Percentiles rank a stretch among this genome's conserved stretches.
Evolutionary conservation across 2,888 invertebrate species (phyloP).

Genomic region (Bombylius discolor): DNA sequence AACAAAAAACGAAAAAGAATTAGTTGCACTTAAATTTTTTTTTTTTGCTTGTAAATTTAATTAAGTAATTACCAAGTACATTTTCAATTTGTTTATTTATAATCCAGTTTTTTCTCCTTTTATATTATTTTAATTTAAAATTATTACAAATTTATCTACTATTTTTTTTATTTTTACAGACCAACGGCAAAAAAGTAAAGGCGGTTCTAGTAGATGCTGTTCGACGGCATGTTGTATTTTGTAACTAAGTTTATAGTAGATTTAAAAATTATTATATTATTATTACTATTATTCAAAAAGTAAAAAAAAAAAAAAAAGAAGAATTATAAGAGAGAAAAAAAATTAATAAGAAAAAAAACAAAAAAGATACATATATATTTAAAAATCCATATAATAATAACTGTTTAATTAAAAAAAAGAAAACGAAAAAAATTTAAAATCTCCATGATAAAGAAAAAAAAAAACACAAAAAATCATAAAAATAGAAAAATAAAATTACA

Average conservation of each 20-base stretch:
- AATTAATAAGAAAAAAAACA: neutral
- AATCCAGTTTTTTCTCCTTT: too few relatives aligned
- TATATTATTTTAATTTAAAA: neutral
- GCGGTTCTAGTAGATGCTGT: slow-evolving; percentile 89
- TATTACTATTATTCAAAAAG: neutral
- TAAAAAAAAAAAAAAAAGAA: neutral
- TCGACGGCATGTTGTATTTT: slow-evolving; percentile 86
- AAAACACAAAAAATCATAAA: too few relatives aligned
- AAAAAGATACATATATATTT: neutral
- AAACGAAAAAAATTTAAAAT: neutral
- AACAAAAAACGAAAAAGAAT: too few relatives aligned
- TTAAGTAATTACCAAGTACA: too few relatives aligned
- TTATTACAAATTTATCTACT: neutral
- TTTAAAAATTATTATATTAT: slow-evolving; percentile 1
- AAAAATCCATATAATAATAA: neutral
- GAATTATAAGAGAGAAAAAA: neutral
- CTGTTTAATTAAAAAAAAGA: neutral
- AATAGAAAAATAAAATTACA: too few relatives aligned
- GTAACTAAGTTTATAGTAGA: slow-evolving; percentile 43
- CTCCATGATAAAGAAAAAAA: neutral
- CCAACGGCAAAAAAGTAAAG: slow-evolving; percentile 93
- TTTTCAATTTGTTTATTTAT: neutral
- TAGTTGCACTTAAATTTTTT: too few relatives aligned
- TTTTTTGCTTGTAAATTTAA: too few relatives aligned
- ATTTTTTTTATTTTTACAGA: slow-evolving; percentile 46